Percentiles rank a stretch among this genome's conserved stretches.
phyloP scores from a whole-genome alignment of 2,797 vertebrate species.

The Cheirogaleus major region DNA sequence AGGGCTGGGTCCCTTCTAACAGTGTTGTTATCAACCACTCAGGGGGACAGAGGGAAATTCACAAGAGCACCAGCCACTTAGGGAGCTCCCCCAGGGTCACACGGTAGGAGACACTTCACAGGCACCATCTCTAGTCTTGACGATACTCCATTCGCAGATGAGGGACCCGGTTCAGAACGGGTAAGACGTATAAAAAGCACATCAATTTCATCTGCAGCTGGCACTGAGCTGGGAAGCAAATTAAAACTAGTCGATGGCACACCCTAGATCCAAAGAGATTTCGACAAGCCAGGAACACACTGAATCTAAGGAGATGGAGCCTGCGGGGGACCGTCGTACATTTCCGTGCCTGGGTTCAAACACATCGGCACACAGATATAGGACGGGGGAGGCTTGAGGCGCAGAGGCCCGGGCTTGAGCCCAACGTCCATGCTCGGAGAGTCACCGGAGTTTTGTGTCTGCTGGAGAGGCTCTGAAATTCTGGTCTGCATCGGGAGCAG shows the following conservation, averaged over 20 bases:
- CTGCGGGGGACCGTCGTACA: neutral
- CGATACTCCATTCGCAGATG: neutral
- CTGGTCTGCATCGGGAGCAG: neutral
- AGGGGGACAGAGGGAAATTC: neutral
- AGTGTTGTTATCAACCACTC: neutral
- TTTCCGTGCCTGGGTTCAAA: neutral
- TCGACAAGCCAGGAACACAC: neutral
- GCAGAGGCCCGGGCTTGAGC: neutral
- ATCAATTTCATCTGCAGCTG: neutral
- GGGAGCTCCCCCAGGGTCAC: neutral
- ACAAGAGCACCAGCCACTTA: too few relatives aligned
- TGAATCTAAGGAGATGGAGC: neutral
- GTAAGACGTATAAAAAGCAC: neutral
- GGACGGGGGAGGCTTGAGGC: neutral
- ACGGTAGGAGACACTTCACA: neutral
- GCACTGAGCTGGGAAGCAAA: constrained; percentile 12
- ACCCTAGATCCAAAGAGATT: neutral
- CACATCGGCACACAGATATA: neutral
- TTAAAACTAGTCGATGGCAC: neutral
- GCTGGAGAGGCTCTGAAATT: neutral
- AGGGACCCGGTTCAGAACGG: neutral
- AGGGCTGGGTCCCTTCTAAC: neutral
- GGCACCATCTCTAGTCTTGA: neutral
- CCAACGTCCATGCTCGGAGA: fast-evolving
- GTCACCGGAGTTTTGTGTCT: neutral